Conservation (phyloP, 2,113 vertebrate species). For the Pomatorhinus ruficollis region DNA sequence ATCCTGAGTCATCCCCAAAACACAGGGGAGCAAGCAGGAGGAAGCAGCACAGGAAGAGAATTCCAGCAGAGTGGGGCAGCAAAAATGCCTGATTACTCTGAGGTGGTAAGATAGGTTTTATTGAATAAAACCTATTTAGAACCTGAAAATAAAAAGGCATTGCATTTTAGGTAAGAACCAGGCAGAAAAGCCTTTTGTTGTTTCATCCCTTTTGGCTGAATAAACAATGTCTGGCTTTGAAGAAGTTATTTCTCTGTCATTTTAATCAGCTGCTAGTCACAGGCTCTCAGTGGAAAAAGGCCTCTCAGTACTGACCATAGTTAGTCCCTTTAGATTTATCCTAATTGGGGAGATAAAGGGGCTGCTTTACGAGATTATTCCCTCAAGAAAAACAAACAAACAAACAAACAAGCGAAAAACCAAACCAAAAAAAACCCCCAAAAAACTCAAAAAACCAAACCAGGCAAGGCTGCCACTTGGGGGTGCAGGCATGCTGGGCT, state of each 20-base stretch:
- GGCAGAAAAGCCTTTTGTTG: conserved; percentile 22
- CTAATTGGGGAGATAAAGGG: conserved; percentile 28
- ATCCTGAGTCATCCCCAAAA: fast-evolving
- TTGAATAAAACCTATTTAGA: not conserved
- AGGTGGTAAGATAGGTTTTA: not conserved
- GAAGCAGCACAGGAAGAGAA: not conserved
- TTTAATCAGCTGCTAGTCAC: conserved; percentile 46
- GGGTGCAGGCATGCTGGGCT: conserved; percentile 55
- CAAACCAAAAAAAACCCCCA: not conserved
- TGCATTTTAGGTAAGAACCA: not conserved
- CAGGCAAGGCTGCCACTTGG: conserved; percentile 46
- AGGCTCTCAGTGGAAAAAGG: not conserved
- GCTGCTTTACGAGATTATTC: not conserved
- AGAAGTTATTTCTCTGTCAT: conserved; percentile 10
- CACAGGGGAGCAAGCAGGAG: fast-evolving
- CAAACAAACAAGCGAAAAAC: not conserved
- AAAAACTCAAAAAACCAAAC: not conserved
- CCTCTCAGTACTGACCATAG: not conserved
- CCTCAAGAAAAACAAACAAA: not conserved
- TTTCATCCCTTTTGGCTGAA: conserved; percentile 10
- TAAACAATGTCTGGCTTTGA: conserved; percentile 47
- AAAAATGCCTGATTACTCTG: not conserved
- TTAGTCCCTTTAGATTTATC: conserved; percentile 21
- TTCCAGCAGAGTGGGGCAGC: fast-evolving
- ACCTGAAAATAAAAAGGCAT: not conserved